Percentiles rank a stretch among this genome's conserved stretches.
phyloP scores from a whole-genome alignment of 2,113 vertebrate species.

The Cervus canadensis region DNA sequence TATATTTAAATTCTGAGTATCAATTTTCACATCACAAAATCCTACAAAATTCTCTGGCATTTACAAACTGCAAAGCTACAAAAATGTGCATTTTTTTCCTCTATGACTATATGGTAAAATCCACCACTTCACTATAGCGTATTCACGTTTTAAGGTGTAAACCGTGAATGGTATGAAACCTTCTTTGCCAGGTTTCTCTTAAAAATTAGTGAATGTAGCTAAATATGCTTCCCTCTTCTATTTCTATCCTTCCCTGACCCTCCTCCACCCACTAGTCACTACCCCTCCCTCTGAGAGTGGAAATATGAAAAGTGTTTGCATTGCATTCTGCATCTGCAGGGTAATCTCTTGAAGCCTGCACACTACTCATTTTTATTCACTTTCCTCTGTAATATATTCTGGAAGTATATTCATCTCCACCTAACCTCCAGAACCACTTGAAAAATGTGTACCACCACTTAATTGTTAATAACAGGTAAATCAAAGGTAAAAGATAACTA shows the following conservation, averaged over 20 bases:
- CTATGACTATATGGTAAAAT: not conserved
- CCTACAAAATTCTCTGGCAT: not conserved
- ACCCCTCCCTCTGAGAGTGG: not conserved
- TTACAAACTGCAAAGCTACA: not conserved
- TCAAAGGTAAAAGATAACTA: constrained; percentile 88
- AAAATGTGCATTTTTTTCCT: not conserved
- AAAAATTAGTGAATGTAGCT: not conserved
- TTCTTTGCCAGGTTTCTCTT: not conserved
- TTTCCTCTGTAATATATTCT: constrained; percentile 64
- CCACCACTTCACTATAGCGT: not conserved
- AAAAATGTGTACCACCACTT: constrained; percentile 77
- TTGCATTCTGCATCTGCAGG: not conserved
- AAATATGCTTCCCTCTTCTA: not conserved
- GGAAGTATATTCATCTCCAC: constrained; percentile 66
- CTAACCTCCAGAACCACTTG: constrained; percentile 72
- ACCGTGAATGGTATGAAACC: not conserved
- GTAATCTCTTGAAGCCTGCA: not conserved
- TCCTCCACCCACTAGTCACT: not conserved
- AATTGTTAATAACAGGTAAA: constrained; percentile 89
- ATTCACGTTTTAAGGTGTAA: not conserved
- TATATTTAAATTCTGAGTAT: not conserved
- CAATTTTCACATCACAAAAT: not conserved
- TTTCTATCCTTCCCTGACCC: not conserved
- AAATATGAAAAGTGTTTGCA: not conserved
- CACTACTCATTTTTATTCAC: constrained; percentile 65